Evolutionary conservation across 30 jellyfish, hydroid and myxozoan genomes (phyloP), one percentile per base, ranked within the genome.

Genomic region (Rhopilema esculentum): DNA sequence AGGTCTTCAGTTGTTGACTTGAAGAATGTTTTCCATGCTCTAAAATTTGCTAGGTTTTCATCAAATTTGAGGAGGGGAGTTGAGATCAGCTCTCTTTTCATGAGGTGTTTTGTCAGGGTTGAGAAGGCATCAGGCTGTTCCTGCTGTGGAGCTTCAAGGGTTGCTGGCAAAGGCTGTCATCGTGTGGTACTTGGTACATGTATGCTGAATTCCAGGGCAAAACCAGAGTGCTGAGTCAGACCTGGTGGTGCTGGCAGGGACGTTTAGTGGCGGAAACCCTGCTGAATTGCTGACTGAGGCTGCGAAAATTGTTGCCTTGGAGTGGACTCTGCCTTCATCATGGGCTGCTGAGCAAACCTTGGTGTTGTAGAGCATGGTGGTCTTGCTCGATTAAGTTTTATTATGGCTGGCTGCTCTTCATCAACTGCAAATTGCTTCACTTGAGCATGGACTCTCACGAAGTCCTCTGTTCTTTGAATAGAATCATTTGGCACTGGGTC

Each of bases 1-100:
- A 73, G 84, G 26, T 73, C 84, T 49, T 27, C 70, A 49, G 84
- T 73, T 67, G 84, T 28, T 73, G 84, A 30, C 53, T 26, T 73
- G 63, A 73, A 73, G 20, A 69, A 33, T 73, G 84, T 69, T 73
- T 73, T 73, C 84, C 84, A 73, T 49, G 84, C 84, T 73, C 84
- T 73, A 30, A 73, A 73, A n/a, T 27, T 73, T 33, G 70, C 84
- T 73, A 69, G 84, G 63, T 73, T 73, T 25, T 73, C 84, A 48
- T 73, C 84, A 73, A 73, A 73, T 49, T 73, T 73, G 20, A 73
- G 84, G 20, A 73, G 84, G 15, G 69, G 69, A 19, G 84, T 33
- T 73, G 84, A 73, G 68, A 73, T 73, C 27, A 73, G 53, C 40
- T 73, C 84, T 49, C 40, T 73, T 0, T 73, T 73, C 84, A 73